Evolutionary conservation across 2,888 invertebrate genomes (phyloP), one percentile per base, ranked within the genome.

Genomic region (Drosophila antonietae): DNA sequence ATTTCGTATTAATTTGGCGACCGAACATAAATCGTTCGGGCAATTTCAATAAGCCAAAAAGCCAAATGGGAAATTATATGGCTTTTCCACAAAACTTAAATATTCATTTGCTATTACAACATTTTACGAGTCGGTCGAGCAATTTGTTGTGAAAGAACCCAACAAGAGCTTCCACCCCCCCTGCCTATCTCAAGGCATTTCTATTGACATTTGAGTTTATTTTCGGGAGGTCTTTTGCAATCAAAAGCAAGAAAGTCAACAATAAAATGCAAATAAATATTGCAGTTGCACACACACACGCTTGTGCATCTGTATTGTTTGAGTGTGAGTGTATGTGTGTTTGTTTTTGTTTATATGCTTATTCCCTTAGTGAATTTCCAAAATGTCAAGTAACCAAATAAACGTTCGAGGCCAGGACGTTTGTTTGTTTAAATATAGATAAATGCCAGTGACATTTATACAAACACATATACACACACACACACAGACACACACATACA

Each of bases 341-440:
- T n/a, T 61, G 37, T 63, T 14, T 62, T 23, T 73, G 41, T 73
- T 59, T 56, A 41, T 68, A 43, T 75, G 28, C 51, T 69, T 62
- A 77, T 69, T 77, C 69, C 77, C 73, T 68, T 68, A 72, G 80
- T 58, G 69, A 73, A 73, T 80, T 85, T 83, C 64, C 57, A 61
- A 88, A 86, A 88, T 86, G 86, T 75, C 83, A 88, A 83, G 81
- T 78, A 78, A 72, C 86, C 83, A 83, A 88, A 83, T 88, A 83
- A 83, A 78, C 81, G 74, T 88, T 72, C 58, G 51, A 83, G 75
- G 56, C 61, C 78, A 80, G 78, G 52, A 71, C 68, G 58, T 78
- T 75, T 76, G 78, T 81, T 87, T 84, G 82, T 70, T 87, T 87
- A 84, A 85, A 87, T 77, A 81, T 84, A 86, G 88, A 89, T 89